Evolutionary conservation across 2,797 vertebrate genomes (phyloP).

Genomic region (Hybognathus amarus): DNA sequence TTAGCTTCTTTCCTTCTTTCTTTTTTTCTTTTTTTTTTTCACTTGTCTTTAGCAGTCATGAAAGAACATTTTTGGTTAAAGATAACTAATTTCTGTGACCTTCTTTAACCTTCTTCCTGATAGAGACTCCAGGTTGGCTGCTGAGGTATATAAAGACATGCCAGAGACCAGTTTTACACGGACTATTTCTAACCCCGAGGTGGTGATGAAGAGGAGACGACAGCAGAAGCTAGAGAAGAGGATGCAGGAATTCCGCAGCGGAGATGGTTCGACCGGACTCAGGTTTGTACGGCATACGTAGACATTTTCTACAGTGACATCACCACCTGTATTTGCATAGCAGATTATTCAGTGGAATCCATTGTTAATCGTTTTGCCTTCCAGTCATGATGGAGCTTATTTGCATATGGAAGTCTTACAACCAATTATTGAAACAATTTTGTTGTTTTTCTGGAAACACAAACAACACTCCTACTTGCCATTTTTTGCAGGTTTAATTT

Average conservation of each 20-base stretch:
- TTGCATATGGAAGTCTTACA: neutral
- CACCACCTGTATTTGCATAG: neutral
- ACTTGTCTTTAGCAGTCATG: neutral
- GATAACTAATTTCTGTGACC: neutral
- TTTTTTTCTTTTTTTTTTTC: neutral
- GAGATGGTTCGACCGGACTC: slow-evolving; percentile 95
- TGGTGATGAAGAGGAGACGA: slow-evolving; percentile 95
- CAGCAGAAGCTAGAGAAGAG: slow-evolving; percentile 96
- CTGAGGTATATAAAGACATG: slow-evolving; percentile 99
- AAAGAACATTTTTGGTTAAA: neutral
- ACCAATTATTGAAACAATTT: no score
- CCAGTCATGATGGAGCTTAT: neutral
- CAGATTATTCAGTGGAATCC: neutral
- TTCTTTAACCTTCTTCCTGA: neutral
- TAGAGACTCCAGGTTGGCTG: slow-evolving; percentile 88
- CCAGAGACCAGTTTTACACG: slow-evolving; percentile 98
- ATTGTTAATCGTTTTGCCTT: neutral
- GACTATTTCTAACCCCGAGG: slow-evolving; percentile 98
- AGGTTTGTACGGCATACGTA: slow-evolving; percentile 70
- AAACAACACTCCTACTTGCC: neutral
- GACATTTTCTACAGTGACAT: neutral
- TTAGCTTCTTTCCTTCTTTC: neutral
- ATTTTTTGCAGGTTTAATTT: neutral
- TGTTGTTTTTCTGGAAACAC: neutral
- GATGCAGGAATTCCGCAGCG: slow-evolving; percentile 97